These are phyloP conservation scores for Monarcha castaneiventris DNA, from an alignment of 2,113 vertebrate species.

Conservation along the genomic window DNA sequence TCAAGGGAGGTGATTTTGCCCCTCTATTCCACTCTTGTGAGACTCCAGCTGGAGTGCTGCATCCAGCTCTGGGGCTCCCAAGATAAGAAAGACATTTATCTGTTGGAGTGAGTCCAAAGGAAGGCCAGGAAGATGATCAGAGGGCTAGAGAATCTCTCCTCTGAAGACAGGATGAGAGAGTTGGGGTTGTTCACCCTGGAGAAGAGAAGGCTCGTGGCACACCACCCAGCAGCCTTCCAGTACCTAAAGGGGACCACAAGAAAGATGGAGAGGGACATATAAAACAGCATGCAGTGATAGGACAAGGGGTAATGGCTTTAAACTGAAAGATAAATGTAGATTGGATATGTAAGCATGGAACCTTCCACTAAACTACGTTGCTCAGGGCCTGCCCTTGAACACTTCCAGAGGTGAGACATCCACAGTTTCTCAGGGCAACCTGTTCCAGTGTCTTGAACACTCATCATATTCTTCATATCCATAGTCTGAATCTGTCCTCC, in stretches of 20 bases:
- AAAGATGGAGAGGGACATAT: background rate
- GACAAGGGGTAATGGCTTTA: background rate
- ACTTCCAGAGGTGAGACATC: background rate
- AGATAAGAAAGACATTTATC: background rate
- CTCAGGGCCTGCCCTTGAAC: background rate
- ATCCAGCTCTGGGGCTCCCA: background rate
- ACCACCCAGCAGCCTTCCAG: background rate
- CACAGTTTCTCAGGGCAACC: background rate
- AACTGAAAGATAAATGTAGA: background rate
- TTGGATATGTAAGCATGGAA: background rate
- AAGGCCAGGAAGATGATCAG: background rate
- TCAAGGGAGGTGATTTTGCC: background rate
- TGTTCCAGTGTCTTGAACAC: background rate
- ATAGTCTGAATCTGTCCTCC: background rate
- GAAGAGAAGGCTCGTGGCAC: background rate
- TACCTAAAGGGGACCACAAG: background rate
- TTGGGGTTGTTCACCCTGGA: background rate
- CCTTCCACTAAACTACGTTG: background rate
- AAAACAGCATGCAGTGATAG: background rate
- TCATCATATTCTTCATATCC: background rate
- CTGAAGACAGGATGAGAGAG: background rate
- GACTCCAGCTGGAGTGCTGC: background rate
- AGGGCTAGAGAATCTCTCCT: background rate
- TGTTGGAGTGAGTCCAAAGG: background rate
- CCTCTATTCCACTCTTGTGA: background rate